These are phyloP conservation scores for Oreortyx pictus DNA, from an alignment of 2,797 vertebrate species.

Conservation along the genomic window DNA sequence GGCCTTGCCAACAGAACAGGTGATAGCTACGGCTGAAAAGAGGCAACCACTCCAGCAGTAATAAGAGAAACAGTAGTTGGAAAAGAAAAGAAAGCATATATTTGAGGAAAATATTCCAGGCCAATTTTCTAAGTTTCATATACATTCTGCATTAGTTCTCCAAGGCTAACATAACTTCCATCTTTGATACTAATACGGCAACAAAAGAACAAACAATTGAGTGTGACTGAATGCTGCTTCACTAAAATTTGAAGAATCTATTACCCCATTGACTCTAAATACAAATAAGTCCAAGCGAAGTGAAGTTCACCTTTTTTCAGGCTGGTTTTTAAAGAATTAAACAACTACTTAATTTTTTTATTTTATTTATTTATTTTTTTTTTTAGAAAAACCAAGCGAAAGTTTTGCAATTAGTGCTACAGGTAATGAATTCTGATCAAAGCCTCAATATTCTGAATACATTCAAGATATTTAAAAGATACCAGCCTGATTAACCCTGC, in stretches of 20 bases:
- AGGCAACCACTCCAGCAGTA: background rate
- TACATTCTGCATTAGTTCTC: background rate
- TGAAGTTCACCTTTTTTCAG: slow-evolving; percentile 5
- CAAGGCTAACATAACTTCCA: background rate
- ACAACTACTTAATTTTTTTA: background rate
- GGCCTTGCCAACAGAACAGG: background rate
- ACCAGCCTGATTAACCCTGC: background rate
- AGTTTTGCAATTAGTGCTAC: background rate
- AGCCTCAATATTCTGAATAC: background rate
- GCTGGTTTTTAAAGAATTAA: slow-evolving; percentile 12
- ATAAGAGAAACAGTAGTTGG: background rate
- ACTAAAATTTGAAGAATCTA: background rate
- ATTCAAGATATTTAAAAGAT: background rate
- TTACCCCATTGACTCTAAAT: background rate
- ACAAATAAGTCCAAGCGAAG: background rate
- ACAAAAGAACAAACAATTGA: background rate
- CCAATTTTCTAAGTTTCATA: background rate
- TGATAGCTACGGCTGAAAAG: background rate
- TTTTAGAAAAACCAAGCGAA: background rate
- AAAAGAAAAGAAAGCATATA: background rate
- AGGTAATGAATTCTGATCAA: background rate
- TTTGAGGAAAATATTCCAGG: background rate
- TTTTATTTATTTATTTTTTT: background rate
- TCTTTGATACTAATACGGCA: background rate
- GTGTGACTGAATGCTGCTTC: background rate